Conservation (phyloP, 2,113 vertebrate species). For the Vidua chalybeata region DNA sequence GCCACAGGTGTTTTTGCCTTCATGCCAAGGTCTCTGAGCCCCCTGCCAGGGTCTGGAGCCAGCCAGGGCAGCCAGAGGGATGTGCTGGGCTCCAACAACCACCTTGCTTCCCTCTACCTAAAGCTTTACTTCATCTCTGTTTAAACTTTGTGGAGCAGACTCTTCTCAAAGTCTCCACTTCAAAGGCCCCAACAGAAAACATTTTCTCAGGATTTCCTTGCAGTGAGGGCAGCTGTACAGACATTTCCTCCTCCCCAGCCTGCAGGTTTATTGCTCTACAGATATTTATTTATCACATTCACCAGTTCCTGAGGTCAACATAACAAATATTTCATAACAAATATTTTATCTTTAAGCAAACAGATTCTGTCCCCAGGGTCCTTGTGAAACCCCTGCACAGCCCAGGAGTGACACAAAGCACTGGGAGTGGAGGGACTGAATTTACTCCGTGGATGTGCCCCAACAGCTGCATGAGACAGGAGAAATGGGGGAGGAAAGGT, state of each 20-base stretch:
- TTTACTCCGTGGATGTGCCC: fast-evolving
- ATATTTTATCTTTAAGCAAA: neutral
- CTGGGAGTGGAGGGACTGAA: fast-evolving
- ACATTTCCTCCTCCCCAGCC: neutral
- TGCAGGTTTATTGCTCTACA: neutral
- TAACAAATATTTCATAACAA: neutral
- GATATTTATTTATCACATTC: neutral
- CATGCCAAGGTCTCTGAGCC: no score
- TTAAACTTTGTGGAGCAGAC: neutral
- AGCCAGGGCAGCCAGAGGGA: no score
- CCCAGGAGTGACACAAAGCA: neutral
- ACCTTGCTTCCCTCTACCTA: neutral
- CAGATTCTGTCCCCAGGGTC: neutral
- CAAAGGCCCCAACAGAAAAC: neutral
- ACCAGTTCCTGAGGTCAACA: neutral
- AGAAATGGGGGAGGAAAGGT: fast-evolving
- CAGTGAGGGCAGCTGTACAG: neutral
- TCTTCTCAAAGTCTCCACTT: neutral
- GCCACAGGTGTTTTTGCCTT: no score
- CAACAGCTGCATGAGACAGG: fast-evolving
- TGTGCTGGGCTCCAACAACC: neutral
- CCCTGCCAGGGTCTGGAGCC: no score
- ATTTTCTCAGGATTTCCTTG: neutral
- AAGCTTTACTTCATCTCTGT: neutral
- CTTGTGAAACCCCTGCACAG: neutral